Evolutionary conservation across 2,888 invertebrate genomes (phyloP).

Genomic region (Melieria picta): DNA sequence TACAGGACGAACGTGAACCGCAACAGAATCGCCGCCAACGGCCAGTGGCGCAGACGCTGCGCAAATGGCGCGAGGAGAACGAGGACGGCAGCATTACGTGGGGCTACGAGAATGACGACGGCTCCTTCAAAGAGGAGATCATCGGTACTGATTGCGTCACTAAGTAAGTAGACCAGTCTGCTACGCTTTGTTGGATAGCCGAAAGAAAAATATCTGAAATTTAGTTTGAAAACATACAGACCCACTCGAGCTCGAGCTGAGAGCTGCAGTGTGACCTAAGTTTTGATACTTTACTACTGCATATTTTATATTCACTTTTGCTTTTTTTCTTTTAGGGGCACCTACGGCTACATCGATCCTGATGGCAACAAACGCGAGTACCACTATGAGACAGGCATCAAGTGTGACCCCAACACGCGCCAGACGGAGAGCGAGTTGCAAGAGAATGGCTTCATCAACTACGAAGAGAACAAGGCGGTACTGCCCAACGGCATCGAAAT

Average conservation of each 20-base stretch:
- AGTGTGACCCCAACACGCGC: conserved; percentile 68
- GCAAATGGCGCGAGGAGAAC: conserved; percentile 82
- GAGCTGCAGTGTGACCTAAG: background rate
- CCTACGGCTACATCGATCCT: conserved; percentile 86
- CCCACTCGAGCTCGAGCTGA: background rate
- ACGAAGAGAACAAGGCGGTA: conserved; percentile 78
- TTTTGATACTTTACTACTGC: background rate
- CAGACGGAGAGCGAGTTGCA: conserved; percentile 68
- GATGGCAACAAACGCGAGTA: conserved; percentile 85
- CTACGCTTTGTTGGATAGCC: too few relatives aligned
- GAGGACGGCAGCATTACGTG: conserved; percentile 81
- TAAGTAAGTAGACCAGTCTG: conserved; percentile 56
- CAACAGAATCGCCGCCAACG: conserved; percentile 67
- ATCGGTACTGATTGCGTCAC: conserved; percentile 82
- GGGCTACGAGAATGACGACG: conserved; percentile 90
- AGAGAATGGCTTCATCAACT: conserved; percentile 76
- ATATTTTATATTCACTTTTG: background rate
- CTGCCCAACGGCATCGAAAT: conserved; percentile 78
- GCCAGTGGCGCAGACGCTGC: conserved; percentile 77
- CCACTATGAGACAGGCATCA: conserved; percentile 83
- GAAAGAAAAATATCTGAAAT: too few relatives aligned
- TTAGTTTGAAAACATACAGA: background rate
- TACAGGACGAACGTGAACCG: conserved; percentile 57
- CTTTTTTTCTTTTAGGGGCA: conserved; percentile 69
- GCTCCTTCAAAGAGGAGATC: conserved; percentile 85